Conservation (phyloP, 2,113 vertebrate species). For the Charina bottae region DNA sequence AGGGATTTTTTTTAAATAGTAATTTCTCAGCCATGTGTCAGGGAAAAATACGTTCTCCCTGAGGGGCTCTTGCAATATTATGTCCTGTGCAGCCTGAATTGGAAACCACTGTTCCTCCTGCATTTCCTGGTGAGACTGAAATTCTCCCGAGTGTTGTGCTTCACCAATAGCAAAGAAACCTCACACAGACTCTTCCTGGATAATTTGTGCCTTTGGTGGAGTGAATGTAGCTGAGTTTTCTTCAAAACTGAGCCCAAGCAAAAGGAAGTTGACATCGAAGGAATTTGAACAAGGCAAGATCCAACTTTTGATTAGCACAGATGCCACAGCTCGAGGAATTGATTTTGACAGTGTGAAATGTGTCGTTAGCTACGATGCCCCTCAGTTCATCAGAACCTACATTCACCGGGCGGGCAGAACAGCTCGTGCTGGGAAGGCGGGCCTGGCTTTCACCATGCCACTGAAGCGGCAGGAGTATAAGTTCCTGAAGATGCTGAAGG, state of each 20-base stretch:
- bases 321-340: slow-evolving; percentile 91
- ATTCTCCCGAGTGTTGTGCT: slow-evolving; percentile 87
- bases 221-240: slow-evolving; percentile 90
- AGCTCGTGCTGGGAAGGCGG: slow-evolving; percentile 85
- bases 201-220: slow-evolving; percentile 87
- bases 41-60: too few species aligned
- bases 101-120: slow-evolving; percentile 87
- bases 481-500: slow-evolving; percentile 86
- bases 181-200: slow-evolving; percentile 87
- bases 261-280: slow-evolving; percentile 84
- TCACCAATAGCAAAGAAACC: slow-evolving; percentile 91
- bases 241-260: slow-evolving; percentile 81
- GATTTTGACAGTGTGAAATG: slow-evolving; percentile 87
- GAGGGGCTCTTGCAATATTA: too few species aligned
- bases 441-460: slow-evolving; percentile 90
- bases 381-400: slow-evolving; percentile 90
- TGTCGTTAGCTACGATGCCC: slow-evolving; percentile 92
- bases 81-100: slow-evolving; percentile 83
- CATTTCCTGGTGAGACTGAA: slow-evolving; percentile 82
- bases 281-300: slow-evolving; percentile 91
- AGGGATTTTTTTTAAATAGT: too few species aligned
- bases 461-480: slow-evolving; percentile 87
- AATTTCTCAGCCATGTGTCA: too few species aligned
- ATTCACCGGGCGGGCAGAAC: slow-evolving; percentile 94
- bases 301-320: slow-evolving; percentile 92